Base-by-base conservation (phyloP, 2,797 vertebrate species). In the Danio kyathit region DNA sequence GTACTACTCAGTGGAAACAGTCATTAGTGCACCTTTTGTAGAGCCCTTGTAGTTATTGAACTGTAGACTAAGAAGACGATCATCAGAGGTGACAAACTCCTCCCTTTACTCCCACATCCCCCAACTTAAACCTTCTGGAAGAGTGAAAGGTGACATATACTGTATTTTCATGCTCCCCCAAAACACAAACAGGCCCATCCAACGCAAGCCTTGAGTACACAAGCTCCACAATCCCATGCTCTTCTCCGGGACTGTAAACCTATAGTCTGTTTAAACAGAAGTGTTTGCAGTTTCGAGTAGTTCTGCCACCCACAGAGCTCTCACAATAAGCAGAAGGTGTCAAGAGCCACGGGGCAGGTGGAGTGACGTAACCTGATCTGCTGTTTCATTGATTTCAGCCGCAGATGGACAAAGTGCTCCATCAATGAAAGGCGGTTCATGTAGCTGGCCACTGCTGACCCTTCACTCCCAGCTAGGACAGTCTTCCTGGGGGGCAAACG, bases 361-460 rank as follows among this genome's bases (percentile, higher is more conserved):
- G 72, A 7, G 10, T 87, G 76, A 66, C 1, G 80, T 82, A 89
- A 88, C 75, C 63, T n/a, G 80, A 90, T 81, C 75, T 80, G 74
- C 80, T 83, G 29, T 14, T 21, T 66, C 48, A 88, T 88, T 88
- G 80, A 88, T 85, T 90, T 88, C 87, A 85, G 81, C 48, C 87
- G 82, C 92, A 93, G 91, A 91, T 91, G 89, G 91, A 89, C 73
- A 65, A 74, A 83, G 71, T 81, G 80, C 75, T 86, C 79, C 79
- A 75, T 88, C 88, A 86, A 88, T 86, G 79, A 61, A 84, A 67
- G 59, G 43, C 66, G 84, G 46, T 81, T 74, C 66, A 79, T 59
- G 72, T 65, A 75, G 82, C 60, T 84, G 84, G 86, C 83, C 73
- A 73, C 56, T 71, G 29, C 14, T 88, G 88, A 92, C 92, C 93